A percentile compares a stretch with the other conserved stretches of the same genome.
These are phyloP conservation scores for Micrastur ruficollis DNA, from an alignment of 2,797 vertebrate genomes.

Conservation along the genomic window DNA sequence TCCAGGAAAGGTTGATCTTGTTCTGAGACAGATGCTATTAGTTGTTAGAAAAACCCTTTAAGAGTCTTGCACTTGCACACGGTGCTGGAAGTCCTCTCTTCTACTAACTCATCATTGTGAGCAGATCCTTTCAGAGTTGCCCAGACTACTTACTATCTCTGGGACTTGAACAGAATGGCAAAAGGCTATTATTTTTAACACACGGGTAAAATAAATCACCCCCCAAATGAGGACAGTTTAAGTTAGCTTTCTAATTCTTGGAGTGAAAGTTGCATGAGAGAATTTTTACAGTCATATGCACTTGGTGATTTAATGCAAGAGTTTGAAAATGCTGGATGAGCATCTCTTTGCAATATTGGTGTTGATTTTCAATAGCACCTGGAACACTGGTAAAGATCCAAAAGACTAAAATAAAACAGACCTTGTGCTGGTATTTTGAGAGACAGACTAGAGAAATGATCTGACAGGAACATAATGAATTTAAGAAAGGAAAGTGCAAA, in stretches of 20 bases:
- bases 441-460: background rate
- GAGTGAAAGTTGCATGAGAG: background rate
- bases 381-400: background rate
- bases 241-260: background rate
- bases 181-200: background rate
- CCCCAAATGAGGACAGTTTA: background rate
- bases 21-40: background rate
- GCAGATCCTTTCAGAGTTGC: background rate
- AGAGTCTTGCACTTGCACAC: background rate
- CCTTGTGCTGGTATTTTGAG: accelerated
- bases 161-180: background rate
- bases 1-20: background rate
- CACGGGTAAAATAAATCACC: background rate
- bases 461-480: background rate
- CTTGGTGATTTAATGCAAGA: background rate
- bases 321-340: background rate
- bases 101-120: background rate
- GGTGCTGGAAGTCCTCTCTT: background rate
- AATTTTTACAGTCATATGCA: background rate
- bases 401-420: background rate
- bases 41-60: background rate
- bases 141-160: background rate
- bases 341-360: background rate
- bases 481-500: background rate
- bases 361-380: background rate